Conservation (phyloP, 2,113 vertebrate species). For the Odocoileus hemionus region DNA sequence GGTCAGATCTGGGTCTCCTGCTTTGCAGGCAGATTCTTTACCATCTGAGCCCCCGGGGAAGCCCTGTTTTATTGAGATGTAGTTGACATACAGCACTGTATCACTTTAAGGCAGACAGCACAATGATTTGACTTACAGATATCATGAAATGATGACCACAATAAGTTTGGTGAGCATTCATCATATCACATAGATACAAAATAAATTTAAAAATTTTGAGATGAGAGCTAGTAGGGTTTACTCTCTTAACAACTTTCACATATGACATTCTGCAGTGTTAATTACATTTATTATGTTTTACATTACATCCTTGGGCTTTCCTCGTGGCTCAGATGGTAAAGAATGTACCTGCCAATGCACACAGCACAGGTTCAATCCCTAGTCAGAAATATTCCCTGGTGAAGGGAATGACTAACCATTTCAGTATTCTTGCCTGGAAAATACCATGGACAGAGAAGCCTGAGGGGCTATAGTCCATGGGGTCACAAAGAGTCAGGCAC, state of each 20-base stretch:
- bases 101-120: not conserved
- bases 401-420: not conserved
- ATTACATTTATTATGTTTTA: not conserved
- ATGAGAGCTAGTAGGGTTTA: not conserved
- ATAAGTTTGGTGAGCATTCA: not conserved
- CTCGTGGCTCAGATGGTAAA: not conserved
- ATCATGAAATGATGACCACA: not conserved
- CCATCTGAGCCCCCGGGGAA: not conserved
- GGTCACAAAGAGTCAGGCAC: not conserved
- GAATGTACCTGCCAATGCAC: not conserved
- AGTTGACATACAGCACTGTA: not conserved
- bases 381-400: not conserved
- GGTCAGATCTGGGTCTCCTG: not conserved
- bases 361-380: not conserved
- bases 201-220: not conserved
- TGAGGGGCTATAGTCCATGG: not conserved
- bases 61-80: not conserved
- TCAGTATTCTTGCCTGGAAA: not conserved
- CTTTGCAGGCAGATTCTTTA: not conserved
- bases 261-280: not conserved
- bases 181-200: not conserved
- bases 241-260: not conserved
- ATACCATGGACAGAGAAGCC: not conserved
- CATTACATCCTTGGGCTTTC: not conserved
- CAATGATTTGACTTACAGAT: not conserved